phyloP scores from a whole-genome alignment of 1,140 invertebrate species.

The Varroa destructor region DNA sequence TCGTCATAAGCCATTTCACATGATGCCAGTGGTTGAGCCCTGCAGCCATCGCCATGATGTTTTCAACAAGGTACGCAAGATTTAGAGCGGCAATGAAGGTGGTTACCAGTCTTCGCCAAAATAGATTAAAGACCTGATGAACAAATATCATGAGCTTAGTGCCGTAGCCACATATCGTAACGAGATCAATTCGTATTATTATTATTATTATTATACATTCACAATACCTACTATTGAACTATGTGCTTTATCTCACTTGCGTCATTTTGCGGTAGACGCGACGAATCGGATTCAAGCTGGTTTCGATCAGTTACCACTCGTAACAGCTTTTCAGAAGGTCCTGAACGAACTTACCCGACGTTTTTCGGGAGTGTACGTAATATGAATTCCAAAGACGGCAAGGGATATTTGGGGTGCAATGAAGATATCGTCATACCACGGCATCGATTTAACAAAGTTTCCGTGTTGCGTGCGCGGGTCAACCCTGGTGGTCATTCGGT shows the following conservation, averaged over 20 bases:
- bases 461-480: constrained; percentile 5
- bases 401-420: constrained; percentile 5
- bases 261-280: too few relatives aligned
- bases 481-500: constrained; percentile 8
- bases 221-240: too few relatives aligned
- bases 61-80: constrained; percentile 2
- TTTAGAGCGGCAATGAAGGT: not conserved
- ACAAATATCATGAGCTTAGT: too few relatives aligned
- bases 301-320: too few relatives aligned
- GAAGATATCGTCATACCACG: constrained; percentile 25
- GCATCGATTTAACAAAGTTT: not conserved
- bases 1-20: constrained; percentile 15
- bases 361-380: not conserved
- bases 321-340: not conserved
- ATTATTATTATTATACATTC: too few relatives aligned
- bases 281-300: too few relatives aligned
- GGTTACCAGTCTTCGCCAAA: constrained; percentile 8
- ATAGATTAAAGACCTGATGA: not conserved
- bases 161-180: too few relatives aligned
- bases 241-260: too few relatives aligned
- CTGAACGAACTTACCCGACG: not conserved
- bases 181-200: too few relatives aligned
- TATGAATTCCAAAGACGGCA: constrained; percentile 12
- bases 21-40: constrained; percentile 14
- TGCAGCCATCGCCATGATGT: not conserved